Evolutionary conservation across 2,888 invertebrate species (phyloP), one percentile per base, ranked within the genome.

Genomic region (Cephus spinipes): DNA sequence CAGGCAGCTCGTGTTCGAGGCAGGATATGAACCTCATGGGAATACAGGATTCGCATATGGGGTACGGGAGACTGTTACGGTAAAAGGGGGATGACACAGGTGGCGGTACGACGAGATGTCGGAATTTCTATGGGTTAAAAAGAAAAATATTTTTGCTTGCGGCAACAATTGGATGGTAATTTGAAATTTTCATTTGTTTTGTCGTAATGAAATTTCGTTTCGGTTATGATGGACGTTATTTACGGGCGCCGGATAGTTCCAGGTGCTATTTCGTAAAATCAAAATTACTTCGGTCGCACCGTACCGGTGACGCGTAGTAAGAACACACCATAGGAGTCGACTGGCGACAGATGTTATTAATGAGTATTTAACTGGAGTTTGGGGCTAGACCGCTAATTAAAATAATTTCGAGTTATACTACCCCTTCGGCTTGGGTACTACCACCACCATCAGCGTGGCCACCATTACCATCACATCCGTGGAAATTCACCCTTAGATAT

Each of bases 381-480:
- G 82, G 84, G 83, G 82, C 84, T 85, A 84, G 85, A 84, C 90
- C 90, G 86, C 90, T 90, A 90, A 91, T 91, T 91, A 89, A 90
- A 90, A 90, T 90, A 91, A 91, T 91, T 89, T 84, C 84, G 79
- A 83, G 82, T 80, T 77, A 79, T 73, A 74, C 55, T 9, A 55
- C 55, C 55, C 55, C 55, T 55, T 55, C 55, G 55, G 23, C 55
- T 9, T 55, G 55, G 55, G 55, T 23, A 55, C 55, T 9, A 55
- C 12, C 71, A 71, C 30, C 12, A 23, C 12, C 31, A 71, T 71
- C 30, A 71, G 71, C 33, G 30, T 71, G 55, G 55, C 55, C 55
- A 55, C 55, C 23, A 23, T 55, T 55, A 23, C 55, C 55, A 9
- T 55, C 55, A 55, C 23, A 9, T 23, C 15, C 15, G 4, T 1